Base-by-base conservation (phyloP, 2,888 invertebrate species). In the Colletes collaris region DNA sequence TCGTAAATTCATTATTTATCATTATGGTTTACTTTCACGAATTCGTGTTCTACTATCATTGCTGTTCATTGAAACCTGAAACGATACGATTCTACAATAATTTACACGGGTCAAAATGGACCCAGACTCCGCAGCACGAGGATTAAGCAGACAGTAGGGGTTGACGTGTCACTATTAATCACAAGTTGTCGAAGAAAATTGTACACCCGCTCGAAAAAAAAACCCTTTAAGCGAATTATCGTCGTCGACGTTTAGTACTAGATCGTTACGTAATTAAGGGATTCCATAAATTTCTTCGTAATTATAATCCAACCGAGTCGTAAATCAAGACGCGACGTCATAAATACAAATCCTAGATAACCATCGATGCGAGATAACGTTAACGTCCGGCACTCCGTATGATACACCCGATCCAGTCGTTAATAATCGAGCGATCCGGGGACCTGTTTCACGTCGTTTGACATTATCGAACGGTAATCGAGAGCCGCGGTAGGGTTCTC, bases 391-490 rank as follows among this genome's bases (percentile, higher is more conserved):
- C 13, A 35, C 50, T 11, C 56, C 40, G 52, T 53, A 49, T 27
- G 62, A 62, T 73, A 58, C 49, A n/a, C 44, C 19, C 37, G 72
- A 72, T 64, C 56, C 37, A 40, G 37, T 62, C 66, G 65, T 80
- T 80, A 69, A 73, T 69, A 62, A 46, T 74, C 69, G 56, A 58
- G 58, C 40, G 63, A 75, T 58, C 65, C 58, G 59, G 40, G 52
- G 73, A 37, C 73, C 77, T 77, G 67, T 72, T 77, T 77, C 77
- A 69, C 69, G 53, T 50, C 19, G 44, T 68, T 77, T 68, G 79
- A 79, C 79, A 77, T 77, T 79, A 79, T 79, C 79, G 77, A 79
- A n/a, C 19, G 16, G 60, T 69, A 72, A 79, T 79, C 79, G 67
- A 78, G 69, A 62, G 16, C 55, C 59, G 35, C 10, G 58, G 46